These are phyloP conservation scores for Dorcus parallelipipedus DNA, from an alignment of 2,888 invertebrate genomes.

Conservation along the genomic window DNA sequence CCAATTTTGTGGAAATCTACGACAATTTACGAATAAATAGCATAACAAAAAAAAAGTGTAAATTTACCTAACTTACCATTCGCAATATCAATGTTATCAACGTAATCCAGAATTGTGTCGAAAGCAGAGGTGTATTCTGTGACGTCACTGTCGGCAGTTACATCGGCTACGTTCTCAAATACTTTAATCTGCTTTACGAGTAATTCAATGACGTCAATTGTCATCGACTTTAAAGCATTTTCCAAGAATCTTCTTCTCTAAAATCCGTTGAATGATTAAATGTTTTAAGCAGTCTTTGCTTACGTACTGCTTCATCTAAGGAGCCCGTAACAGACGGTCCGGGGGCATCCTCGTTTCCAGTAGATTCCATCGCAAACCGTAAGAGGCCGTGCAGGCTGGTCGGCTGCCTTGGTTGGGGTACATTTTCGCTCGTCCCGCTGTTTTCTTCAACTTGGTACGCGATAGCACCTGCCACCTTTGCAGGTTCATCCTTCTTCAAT, in stretches of 20 bases:
- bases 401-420: constrained; percentile 41
- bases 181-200: constrained; percentile 60
- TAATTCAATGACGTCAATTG: constrained; percentile 66
- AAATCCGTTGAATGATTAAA: constrained; percentile 29
- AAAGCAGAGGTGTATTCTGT: constrained; percentile 61
- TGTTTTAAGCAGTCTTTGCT: not conserved
- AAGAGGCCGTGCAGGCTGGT: constrained; percentile 55
- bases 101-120: constrained; percentile 63
- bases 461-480: not conserved
- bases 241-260: constrained; percentile 70
- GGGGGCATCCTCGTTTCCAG: constrained; percentile 58
- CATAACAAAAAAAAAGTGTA: not conserved
- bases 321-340: constrained; percentile 51
- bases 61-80: constrained; percentile 56
- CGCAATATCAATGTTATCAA: constrained; percentile 76
- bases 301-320: constrained; percentile 62
- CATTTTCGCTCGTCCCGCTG: not conserved
- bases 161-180: constrained; percentile 53
- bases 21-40: not conserved
- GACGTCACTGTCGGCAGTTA: constrained; percentile 53
- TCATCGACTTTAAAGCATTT: constrained; percentile 66
- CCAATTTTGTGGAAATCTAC: constrained; percentile 79
- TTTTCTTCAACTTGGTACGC: constrained; percentile 5
- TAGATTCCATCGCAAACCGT: constrained; percentile 68
- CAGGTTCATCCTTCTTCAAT: constrained; percentile 3